Evolutionary conservation across 2,113 vertebrate species (phyloP).

Genomic region (Eulemur rufifrons): DNA sequence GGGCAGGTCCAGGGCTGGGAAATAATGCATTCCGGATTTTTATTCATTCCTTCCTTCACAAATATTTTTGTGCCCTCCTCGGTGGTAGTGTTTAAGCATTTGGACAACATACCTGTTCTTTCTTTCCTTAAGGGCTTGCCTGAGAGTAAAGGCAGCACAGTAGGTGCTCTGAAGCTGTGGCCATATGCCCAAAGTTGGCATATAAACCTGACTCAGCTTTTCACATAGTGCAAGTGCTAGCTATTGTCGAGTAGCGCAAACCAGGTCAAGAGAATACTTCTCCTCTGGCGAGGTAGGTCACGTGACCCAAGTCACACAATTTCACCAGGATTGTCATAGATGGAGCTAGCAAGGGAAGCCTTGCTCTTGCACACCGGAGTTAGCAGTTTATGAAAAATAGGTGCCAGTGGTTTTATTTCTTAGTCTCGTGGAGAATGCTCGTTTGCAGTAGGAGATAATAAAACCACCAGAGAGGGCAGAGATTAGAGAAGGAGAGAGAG

Average conservation of each 20-base stretch:
- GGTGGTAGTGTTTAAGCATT: not conserved
- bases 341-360: not conserved
- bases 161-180: not conserved
- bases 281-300: not conserved
- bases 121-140: not conserved
- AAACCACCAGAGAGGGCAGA: not conserved
- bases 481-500: not conserved
- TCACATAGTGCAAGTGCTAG: conserved; percentile 17
- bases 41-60: conserved; percentile 24
- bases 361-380: not conserved
- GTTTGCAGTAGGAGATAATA: not conserved
- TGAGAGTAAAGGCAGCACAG: not conserved
- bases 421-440: not conserved
- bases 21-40: not conserved
- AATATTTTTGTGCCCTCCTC: not conserved
- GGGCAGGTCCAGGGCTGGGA: not conserved
- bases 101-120: not conserved
- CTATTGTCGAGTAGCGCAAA: not conserved
- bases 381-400: conserved; percentile 5
- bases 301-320: not conserved
- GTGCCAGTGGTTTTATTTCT: not conserved
- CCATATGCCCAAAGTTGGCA: not conserved
- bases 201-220: conserved; percentile 37
- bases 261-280: not conserved
- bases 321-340: not conserved